phyloP scores from a whole-genome alignment of 2,113 vertebrate species.

The Mastomys natalensis region DNA sequence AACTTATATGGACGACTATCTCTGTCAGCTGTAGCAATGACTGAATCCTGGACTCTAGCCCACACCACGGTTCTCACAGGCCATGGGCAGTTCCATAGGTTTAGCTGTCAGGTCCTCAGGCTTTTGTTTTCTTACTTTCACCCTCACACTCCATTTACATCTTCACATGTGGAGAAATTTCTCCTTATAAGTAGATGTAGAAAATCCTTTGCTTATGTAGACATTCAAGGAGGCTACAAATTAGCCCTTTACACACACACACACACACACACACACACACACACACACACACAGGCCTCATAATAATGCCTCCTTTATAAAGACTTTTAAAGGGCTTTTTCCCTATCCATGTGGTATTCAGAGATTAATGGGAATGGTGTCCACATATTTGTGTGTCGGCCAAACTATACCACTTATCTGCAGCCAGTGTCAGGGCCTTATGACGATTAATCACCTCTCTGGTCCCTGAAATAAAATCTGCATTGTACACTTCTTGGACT shows the following conservation, averaged over 20 bases:
- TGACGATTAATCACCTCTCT: conserved; percentile 48
- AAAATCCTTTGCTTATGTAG: conserved; percentile 28
- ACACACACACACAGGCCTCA: conserved; percentile 59
- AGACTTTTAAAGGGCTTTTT: conserved; percentile 50
- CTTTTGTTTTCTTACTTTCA: conserved; percentile 61
- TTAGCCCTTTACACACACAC: conserved; percentile 21
- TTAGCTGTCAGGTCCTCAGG: background rate
- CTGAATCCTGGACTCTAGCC: background rate
- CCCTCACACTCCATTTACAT: conserved; percentile 72
- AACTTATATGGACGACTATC: background rate
- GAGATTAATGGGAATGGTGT: conserved; percentile 74
- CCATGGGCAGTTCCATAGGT: background rate
- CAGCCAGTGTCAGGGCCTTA: conserved; percentile 56
- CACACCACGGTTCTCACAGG: background rate
- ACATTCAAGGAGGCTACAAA: conserved; percentile 70
- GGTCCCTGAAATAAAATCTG: conserved; percentile 75
- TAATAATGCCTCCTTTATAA: conserved; percentile 77
- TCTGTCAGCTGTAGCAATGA: background rate
- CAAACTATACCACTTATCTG: conserved; percentile 66
- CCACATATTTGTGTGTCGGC: conserved; percentile 70
- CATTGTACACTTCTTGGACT: conserved; percentile 53
- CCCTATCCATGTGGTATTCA: conserved; percentile 68
- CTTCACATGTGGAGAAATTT: conserved; percentile 57
- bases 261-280: too few species aligned
- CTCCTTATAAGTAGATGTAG: conserved; percentile 25